Percentiles rank a stretch among this genome's conserved stretches.
These are phyloP conservation scores for Catocala nupta DNA, from an alignment of 2,888 invertebrate genomes.

Conservation along the genomic window DNA sequence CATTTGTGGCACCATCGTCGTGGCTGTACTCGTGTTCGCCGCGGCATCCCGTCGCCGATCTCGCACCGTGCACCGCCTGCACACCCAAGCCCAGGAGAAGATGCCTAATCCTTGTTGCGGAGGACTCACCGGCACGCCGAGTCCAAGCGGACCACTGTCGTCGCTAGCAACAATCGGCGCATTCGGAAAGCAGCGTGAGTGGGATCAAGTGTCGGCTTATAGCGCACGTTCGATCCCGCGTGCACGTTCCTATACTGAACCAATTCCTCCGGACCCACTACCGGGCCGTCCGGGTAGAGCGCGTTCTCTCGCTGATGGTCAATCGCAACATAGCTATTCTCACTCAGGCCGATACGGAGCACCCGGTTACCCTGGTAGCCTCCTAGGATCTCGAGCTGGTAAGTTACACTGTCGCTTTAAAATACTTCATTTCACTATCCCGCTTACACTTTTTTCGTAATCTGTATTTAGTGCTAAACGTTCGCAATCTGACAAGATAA, in stretches of 20 bases:
- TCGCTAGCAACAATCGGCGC: constrained; percentile 94
- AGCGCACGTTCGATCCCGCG: constrained; percentile 96
- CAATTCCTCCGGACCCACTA: constrained; percentile 90
- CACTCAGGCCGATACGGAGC: constrained; percentile 93
- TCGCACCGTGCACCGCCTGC: constrained; percentile 91
- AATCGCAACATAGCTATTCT: constrained; percentile 96
- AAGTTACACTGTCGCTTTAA: constrained; percentile 59
- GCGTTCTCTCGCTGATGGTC: constrained; percentile 95
- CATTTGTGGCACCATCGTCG: constrained; percentile 96
- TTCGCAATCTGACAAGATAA: background rate
- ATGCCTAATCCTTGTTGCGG: constrained; percentile 94
- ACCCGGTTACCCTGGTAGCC: constrained; percentile 92
- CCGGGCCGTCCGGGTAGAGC: constrained; percentile 92
- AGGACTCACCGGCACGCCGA: constrained; percentile 90
- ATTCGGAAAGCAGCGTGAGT: constrained; percentile 94
- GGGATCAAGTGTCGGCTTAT: constrained; percentile 93
- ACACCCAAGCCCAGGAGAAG: constrained; percentile 90
- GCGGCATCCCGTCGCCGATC: constrained; percentile 94
- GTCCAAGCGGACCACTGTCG: constrained; percentile 93
- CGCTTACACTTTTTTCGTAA: constrained; percentile 28
- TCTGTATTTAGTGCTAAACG: background rate
- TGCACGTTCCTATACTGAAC: constrained; percentile 93
- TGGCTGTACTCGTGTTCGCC: constrained; percentile 96
- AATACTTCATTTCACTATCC: constrained; percentile 37
- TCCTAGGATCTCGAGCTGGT: constrained; percentile 83